phyloP scores from a whole-genome alignment of 2,113 vertebrate genomes.

The Mobula hypostoma region DNA sequence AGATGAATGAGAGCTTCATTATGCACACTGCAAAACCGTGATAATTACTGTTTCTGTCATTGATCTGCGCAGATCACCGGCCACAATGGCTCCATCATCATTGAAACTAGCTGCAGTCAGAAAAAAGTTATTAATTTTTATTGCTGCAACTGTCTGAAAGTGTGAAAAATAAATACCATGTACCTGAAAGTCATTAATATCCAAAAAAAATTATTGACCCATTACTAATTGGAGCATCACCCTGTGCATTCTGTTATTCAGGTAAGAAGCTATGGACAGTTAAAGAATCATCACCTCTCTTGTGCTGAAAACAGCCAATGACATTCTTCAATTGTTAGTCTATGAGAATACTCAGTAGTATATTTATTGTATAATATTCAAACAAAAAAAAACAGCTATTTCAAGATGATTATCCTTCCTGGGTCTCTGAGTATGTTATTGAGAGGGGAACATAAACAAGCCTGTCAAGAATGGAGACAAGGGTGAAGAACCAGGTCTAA shows the following conservation, averaged over 20 bases:
- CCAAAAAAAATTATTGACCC: not conserved
- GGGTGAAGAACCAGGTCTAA: no score
- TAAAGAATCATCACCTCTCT: not conserved
- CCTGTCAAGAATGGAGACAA: no score
- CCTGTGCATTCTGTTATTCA: not conserved
- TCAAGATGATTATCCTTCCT: not conserved
- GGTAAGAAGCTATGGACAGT: not conserved
- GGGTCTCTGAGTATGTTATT: not conserved
- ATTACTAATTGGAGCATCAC: not conserved
- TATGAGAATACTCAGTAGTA: not conserved
- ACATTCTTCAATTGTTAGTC: no score
- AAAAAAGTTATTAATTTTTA: not conserved
- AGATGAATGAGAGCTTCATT: slow-evolving; percentile 28
- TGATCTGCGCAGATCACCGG: not conserved
- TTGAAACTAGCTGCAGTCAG: not conserved
- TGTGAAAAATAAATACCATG: not conserved
- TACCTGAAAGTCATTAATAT: not conserved
- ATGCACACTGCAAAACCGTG: not conserved
- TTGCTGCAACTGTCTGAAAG: not conserved
- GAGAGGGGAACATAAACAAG: no score
- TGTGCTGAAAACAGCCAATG: not conserved
- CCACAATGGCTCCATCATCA: not conserved
- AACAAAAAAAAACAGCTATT: not conserved
- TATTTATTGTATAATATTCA: not conserved
- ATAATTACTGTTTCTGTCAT: slow-evolving; percentile 27